Conservation (phyloP, 2,113 vertebrate genomes). For the Upupa epops region DNA sequence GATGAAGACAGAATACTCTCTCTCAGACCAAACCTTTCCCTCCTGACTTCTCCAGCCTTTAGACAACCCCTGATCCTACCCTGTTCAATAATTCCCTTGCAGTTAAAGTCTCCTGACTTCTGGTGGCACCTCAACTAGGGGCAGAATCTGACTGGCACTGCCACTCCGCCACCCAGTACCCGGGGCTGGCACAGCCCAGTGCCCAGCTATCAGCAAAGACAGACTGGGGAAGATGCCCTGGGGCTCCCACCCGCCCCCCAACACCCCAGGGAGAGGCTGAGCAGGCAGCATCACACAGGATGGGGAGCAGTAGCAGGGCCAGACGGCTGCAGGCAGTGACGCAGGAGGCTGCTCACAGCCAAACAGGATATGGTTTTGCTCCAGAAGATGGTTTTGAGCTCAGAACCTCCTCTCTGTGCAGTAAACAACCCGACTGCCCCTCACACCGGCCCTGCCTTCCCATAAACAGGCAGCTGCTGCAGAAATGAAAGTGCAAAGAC, state of each 20-base stretch:
- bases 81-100: no score
- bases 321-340: fast-evolving
- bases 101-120: no score
- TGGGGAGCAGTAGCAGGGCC: no score
- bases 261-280: not conserved
- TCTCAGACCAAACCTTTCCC: no score
- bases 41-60: no score
- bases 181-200: not conserved
- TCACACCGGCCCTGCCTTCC: not conserved
- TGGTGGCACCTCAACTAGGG: no score
- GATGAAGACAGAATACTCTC: no score
- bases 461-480: not conserved
- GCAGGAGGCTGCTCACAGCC: fast-evolving
- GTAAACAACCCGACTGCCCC: not conserved
- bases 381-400: not conserved
- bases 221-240: not conserved
- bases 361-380: constrained; percentile 4
- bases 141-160: not conserved
- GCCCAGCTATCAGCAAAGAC: fast-evolving
- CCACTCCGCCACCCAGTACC: fast-evolving
- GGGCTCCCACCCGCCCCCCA: not conserved
- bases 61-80: no score
- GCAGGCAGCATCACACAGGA: fast-evolving
- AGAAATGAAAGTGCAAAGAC: not conserved
- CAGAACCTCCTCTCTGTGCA: not conserved